A percentile compares a stretch with the other conserved stretches of the same genome.
phyloP scores from a whole-genome alignment of 92 coral and sea anemone genomes.

The Zoanthus sociatus region DNA sequence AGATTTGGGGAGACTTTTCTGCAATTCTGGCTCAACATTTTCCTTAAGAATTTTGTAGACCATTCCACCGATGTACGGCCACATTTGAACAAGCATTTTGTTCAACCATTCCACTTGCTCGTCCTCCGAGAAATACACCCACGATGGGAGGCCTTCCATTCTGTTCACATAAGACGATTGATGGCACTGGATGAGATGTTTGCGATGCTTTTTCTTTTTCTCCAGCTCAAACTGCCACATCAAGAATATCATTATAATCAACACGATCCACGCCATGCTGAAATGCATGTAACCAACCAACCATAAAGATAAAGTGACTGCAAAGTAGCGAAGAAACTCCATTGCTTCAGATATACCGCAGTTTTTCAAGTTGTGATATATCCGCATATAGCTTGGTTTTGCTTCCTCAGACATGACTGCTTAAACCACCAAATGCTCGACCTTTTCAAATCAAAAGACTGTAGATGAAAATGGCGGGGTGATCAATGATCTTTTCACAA shows the following conservation, averaged over 20 bases:
- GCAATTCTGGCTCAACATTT: slow-evolving; percentile 96
- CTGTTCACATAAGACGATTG: slow-evolving; percentile 82
- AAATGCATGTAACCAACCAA: slow-evolving; percentile 93
- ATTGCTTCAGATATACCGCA: slow-evolving; percentile 66
- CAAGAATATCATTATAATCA: slow-evolving; percentile 89
- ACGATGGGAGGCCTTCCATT: slow-evolving; percentile 85
- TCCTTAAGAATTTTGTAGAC: slow-evolving; percentile 90
- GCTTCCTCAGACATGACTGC: slow-evolving; percentile 27
- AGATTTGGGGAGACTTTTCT: slow-evolving; percentile 87
- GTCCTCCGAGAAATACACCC: slow-evolving; percentile 90
- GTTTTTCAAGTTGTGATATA: slow-evolving; percentile 66
- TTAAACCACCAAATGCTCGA: background rate
- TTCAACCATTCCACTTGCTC: slow-evolving; percentile 96
- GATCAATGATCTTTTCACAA: too few relatives aligned
- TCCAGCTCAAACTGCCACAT: slow-evolving; percentile 93
- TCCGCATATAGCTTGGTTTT: slow-evolving; percentile 79
- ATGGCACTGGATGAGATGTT: slow-evolving; percentile 83
- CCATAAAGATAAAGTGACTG: slow-evolving; percentile 85
- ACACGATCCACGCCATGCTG: slow-evolving; percentile 96
- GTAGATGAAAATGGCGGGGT: too few relatives aligned
- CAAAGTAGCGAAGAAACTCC: slow-evolving; percentile 80
- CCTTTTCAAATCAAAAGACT: too few relatives aligned
- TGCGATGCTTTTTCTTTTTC: slow-evolving; percentile 80
- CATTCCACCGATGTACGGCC: slow-evolving; percentile 98
- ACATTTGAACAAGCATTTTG: slow-evolving; percentile 92